These are phyloP conservation scores for Aldrovandia affinis DNA, from an alignment of 2,797 vertebrate genomes.

Conservation along the genomic window DNA sequence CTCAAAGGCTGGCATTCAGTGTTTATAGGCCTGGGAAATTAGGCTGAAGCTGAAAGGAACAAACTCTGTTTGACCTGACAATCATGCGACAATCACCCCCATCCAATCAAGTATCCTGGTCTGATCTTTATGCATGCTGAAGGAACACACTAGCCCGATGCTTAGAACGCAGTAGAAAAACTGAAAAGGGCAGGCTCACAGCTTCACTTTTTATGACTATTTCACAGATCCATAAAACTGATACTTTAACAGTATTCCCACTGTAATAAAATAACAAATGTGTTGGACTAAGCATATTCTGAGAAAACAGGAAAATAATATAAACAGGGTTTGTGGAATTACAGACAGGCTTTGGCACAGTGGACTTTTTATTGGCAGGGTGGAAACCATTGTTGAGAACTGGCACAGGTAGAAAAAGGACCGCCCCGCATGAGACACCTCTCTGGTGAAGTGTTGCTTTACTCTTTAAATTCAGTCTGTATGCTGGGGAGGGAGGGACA, in stretches of 20 bases:
- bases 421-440: not conserved
- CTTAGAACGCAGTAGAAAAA: not conserved
- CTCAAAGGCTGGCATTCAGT: not conserved
- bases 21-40: constrained; percentile 9
- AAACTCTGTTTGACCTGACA: not conserved
- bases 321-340: constrained; percentile 4
- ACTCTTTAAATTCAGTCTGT: not conserved
- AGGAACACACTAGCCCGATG: not conserved
- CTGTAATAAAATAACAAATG: not conserved
- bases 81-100: not conserved
- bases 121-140: not conserved
- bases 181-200: not conserved
- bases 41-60: constrained; percentile 19
- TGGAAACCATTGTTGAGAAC: not conserved
- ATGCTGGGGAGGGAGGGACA: constrained; percentile 53
- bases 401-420: not conserved
- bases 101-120: not conserved
- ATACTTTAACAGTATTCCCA: constrained; percentile 22
- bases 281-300: not conserved
- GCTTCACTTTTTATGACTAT: constrained; percentile 10
- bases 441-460: not conserved
- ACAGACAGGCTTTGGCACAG: not conserved
- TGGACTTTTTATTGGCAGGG: not conserved
- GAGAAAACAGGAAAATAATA: not conserved
- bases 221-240: constrained; percentile 24